phyloP scores from a whole-genome alignment of 2,113 vertebrate genomes.

The Oncorhynchus clarkii region DNA sequence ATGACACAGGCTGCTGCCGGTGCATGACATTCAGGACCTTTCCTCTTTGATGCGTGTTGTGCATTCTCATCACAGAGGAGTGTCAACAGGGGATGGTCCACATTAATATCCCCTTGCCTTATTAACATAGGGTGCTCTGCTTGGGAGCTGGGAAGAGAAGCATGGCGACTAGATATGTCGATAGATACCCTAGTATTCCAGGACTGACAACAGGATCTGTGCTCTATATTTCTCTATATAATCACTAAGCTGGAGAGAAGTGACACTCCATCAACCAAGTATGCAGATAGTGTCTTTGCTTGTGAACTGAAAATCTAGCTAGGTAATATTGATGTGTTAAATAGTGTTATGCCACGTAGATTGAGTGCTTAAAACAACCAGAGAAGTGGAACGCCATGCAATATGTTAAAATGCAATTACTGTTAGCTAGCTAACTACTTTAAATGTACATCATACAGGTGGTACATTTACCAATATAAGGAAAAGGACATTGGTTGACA shows the following conservation, averaged over 20 bases:
- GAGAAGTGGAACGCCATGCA: too few relatives aligned
- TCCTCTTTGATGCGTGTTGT: not conserved
- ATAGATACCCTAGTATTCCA: constrained; percentile 50
- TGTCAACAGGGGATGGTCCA: constrained; percentile 2
- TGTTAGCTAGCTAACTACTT: too few relatives aligned
- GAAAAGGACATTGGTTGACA: too few relatives aligned
- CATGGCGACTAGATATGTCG: constrained; percentile 29
- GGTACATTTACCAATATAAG: too few relatives aligned
- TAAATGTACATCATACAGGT: too few relatives aligned
- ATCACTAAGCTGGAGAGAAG: constrained; percentile 57
- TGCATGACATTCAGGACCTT: not conserved
- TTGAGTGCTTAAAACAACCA: too few relatives aligned
- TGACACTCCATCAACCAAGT: constrained; percentile 32
- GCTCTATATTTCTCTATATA: constrained; percentile 60
- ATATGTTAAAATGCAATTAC: too few relatives aligned
- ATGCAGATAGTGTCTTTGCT: too few relatives aligned
- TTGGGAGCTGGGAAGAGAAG: constrained; percentile 18
- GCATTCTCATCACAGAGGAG: too few relatives aligned
- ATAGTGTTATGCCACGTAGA: too few relatives aligned
- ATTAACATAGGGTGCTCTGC: constrained; percentile 33
- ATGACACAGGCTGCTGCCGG: not conserved
- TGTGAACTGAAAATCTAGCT: too few relatives aligned
- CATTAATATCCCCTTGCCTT: constrained; percentile 42
- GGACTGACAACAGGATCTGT: constrained; percentile 38
- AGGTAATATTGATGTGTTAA: too few relatives aligned